These are phyloP conservation scores for Drosophila serrata DNA, from an alignment of 1,140 invertebrate genomes.

Conservation along the genomic window DNA sequence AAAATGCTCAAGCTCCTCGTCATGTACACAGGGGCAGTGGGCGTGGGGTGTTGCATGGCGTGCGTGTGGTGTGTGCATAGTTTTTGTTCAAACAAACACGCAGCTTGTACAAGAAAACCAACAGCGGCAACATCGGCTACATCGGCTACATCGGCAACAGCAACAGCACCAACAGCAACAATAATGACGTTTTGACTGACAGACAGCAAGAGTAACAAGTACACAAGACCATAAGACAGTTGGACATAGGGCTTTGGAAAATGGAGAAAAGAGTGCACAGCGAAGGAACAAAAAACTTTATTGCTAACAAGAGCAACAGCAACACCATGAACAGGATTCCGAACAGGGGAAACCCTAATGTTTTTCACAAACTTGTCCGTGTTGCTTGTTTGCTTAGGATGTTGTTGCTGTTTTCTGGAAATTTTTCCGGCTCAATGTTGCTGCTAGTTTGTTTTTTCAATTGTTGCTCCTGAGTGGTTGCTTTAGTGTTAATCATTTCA, in stretches of 20 bases:
- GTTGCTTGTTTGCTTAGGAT: slow-evolving; percentile 68
- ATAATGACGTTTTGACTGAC: slow-evolving; percentile 79
- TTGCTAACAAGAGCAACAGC: slow-evolving; percentile 30
- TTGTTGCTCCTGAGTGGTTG: slow-evolving; percentile 3
- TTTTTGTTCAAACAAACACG: slow-evolving; percentile 79
- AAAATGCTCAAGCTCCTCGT: slow-evolving; percentile 46
- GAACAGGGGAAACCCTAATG: slow-evolving; percentile 17
- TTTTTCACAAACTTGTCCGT: slow-evolving; percentile 66
- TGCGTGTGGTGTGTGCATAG: slow-evolving; percentile 36
- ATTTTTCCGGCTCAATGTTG: not conserved
- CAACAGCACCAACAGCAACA: slow-evolving; percentile 46
- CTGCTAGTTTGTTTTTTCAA: not conserved
- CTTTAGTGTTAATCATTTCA: not conserved
- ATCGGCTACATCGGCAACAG: slow-evolving; percentile 47
- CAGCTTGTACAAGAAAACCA: slow-evolving; percentile 78
- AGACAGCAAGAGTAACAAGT: slow-evolving; percentile 67
- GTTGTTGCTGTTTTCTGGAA: slow-evolving; percentile 17
- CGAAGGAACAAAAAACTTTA: slow-evolving; percentile 30
- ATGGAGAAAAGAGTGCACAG: slow-evolving; percentile 26
- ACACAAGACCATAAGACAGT: slow-evolving; percentile 61
- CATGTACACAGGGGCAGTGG: slow-evolving; percentile 16
- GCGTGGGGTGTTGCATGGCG: not conserved
- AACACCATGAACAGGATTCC: slow-evolving; percentile 1
- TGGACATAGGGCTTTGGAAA: slow-evolving; percentile 37
- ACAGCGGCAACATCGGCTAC: slow-evolving; percentile 52